Conservation (phyloP, 2,888 invertebrate genomes). For the Xiphydria camelus region DNA sequence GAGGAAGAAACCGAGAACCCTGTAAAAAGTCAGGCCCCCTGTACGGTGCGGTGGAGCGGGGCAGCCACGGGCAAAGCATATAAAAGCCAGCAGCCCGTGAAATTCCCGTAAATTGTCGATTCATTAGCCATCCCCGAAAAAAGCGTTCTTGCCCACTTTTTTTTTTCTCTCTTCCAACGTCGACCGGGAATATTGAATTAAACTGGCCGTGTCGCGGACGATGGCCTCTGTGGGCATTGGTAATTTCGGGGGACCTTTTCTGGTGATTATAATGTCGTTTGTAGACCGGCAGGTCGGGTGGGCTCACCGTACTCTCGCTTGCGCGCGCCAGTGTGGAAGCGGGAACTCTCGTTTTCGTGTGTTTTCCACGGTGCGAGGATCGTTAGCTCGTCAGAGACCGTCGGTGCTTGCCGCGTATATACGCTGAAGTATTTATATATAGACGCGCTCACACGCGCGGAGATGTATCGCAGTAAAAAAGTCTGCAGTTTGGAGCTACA, state of each 20-base stretch:
- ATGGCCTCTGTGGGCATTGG: neutral
- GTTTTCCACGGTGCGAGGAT: neutral
- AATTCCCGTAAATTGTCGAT: slow-evolving; percentile 8
- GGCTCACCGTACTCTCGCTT: neutral
- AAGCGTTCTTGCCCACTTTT: neutral
- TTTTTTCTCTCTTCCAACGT: neutral
- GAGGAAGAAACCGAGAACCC: too few species aligned
- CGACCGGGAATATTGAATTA: slow-evolving; percentile 40
- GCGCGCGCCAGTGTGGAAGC: neutral
- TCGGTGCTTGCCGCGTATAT: too few species aligned
- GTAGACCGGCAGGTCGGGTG: slow-evolving; percentile 9
- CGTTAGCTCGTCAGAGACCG: neutral
- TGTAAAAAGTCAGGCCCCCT: neutral
- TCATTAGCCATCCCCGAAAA: slow-evolving; percentile 1
- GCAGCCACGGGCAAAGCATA: neutral
- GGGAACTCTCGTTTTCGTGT: neutral
- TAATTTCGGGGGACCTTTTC: slow-evolving; percentile 6
- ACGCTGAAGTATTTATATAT: too few species aligned
- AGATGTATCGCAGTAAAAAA: too few species aligned
- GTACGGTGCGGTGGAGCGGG: slow-evolving; percentile 1
- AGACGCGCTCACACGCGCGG: too few species aligned
- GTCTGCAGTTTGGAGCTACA: too few species aligned
- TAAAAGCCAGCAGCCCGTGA: slow-evolving; percentile 4
- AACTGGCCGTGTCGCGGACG: slow-evolving; percentile 37
- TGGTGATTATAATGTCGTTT: slow-evolving; percentile 33